Conservation (phyloP, 2,888 invertebrate genomes). For the Hyposoter didymator region DNA sequence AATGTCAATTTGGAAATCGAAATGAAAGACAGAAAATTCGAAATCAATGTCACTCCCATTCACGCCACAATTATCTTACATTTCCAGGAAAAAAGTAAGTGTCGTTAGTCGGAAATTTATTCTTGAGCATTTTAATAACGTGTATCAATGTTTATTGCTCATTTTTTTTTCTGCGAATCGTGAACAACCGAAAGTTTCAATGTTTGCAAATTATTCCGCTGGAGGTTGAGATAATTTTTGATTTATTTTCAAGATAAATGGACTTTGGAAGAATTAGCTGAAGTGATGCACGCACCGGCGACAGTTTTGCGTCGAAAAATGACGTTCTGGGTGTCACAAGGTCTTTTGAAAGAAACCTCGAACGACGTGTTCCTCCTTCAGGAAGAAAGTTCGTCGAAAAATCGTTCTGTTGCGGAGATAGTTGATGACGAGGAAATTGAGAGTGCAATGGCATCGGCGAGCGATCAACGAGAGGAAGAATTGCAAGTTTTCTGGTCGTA, state of each 20-base stretch:
- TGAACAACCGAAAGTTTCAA: neutral
- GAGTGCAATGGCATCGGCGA: conserved; percentile 97
- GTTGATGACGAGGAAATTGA: conserved; percentile 96
- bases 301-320: conserved; percentile 94
- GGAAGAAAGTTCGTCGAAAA: conserved; percentile 87
- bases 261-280: conserved; percentile 94
- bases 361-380: conserved; percentile 91
- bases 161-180: too few relatives aligned
- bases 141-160: too few relatives aligned
- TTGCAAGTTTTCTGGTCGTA: conserved; percentile 98
- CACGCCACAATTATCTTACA: conserved; percentile 97
- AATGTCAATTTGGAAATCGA: conserved; percentile 96
- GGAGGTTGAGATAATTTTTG: neutral
- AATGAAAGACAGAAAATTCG: conserved; percentile 91
- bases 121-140: neutral
- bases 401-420: conserved; percentile 87
- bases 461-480: conserved; percentile 97
- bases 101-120: neutral
- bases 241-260: conserved; percentile 87
- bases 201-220: neutral
- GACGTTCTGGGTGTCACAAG: conserved; percentile 97
- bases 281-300: conserved; percentile 94
- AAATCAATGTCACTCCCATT: conserved; percentile 94
- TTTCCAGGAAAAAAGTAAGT: conserved; percentile 93
- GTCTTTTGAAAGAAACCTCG: conserved; percentile 91